Evolutionary conservation across 1,140 invertebrate species (phyloP).

Genomic region (Holotrichia oblita): DNA sequence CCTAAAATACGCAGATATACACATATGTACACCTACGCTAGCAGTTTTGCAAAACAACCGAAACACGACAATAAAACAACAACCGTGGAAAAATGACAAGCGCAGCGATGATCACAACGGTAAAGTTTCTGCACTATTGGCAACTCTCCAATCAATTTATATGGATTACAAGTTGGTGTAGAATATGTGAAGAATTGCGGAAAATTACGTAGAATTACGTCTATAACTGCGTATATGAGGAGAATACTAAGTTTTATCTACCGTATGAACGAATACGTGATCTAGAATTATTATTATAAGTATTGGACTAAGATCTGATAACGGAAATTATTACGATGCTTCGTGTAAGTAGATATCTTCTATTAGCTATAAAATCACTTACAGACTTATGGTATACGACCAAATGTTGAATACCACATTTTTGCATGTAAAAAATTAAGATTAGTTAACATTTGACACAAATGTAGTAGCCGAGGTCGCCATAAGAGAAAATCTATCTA

Average conservation of each 20-base stretch:
- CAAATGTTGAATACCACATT: too few relatives aligned
- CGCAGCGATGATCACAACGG: neutral
- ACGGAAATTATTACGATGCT: too few relatives aligned
- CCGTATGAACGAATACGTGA: neutral
- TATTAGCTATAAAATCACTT: too few relatives aligned
- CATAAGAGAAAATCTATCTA: too few relatives aligned
- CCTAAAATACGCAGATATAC: slow-evolving; percentile 12
- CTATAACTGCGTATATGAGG: neutral
- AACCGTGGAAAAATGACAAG: neutral
- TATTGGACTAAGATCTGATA: too few relatives aligned
- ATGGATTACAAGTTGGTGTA: neutral
- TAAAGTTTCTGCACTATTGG: slow-evolving; percentile 13
- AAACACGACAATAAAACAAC: slow-evolving; percentile 34
- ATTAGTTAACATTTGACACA: too few relatives aligned
- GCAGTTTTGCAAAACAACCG: slow-evolving; percentile 1
- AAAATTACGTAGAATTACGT: slow-evolving; percentile 29
- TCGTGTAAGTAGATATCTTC: too few relatives aligned
- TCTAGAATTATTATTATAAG: too few relatives aligned
- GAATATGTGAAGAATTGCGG: neutral
- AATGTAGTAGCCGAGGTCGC: too few relatives aligned
- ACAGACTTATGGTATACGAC: too few relatives aligned
- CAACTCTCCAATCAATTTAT: neutral
- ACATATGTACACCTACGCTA: slow-evolving; percentile 11
- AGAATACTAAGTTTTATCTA: neutral
- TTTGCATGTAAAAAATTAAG: too few relatives aligned